Conservation (phyloP, 2,113 vertebrate species). For the Eidolon helvum region DNA sequence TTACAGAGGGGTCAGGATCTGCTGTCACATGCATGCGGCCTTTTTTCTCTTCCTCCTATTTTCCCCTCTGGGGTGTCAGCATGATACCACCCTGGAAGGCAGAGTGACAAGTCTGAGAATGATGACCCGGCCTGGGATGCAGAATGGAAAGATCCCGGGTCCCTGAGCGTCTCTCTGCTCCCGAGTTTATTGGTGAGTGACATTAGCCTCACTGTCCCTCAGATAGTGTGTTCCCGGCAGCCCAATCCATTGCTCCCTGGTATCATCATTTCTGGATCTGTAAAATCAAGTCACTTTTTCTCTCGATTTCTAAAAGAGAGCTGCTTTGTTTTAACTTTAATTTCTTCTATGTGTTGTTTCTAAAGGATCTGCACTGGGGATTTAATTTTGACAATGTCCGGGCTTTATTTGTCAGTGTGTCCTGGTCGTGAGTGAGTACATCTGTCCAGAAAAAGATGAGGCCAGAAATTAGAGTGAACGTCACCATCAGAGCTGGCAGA, state of each 20-base stretch:
- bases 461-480: not conserved
- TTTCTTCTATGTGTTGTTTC: not conserved
- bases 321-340: not conserved
- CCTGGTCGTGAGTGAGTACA: not conserved
- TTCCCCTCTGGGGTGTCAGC: not conserved
- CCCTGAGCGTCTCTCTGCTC: not conserved
- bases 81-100: not conserved
- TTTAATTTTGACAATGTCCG: not conserved
- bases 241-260: not conserved
- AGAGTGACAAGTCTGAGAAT: not conserved
- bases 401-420: not conserved
- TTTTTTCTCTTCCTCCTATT: not conserved
- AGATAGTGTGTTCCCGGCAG: not conserved
- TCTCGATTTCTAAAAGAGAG: not conserved
- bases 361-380: not conserved
- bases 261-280: not conserved
- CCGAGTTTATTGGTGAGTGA: not conserved
- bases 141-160: not conserved
- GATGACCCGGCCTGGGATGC: not conserved
- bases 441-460: not conserved
- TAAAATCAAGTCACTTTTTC: not conserved
- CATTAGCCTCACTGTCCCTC: not conserved
- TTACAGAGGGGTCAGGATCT: not conserved
- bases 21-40: no score
- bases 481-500: not conserved